phyloP scores from a whole-genome alignment of 2,888 invertebrate species.

The Ellobium chinense region DNA sequence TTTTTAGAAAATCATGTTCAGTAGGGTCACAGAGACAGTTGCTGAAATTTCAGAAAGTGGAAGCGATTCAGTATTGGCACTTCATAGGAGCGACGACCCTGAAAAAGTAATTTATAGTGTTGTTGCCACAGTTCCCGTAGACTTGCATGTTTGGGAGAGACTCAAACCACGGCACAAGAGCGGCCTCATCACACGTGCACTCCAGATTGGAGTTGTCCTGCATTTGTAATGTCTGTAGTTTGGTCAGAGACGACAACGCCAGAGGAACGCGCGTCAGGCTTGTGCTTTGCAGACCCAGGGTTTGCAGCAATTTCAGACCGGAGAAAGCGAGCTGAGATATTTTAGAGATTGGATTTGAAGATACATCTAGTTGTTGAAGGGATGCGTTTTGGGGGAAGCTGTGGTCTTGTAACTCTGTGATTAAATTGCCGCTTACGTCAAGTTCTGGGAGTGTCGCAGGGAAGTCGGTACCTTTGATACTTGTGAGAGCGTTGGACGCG shows the following conservation, averaged over 20 bases:
- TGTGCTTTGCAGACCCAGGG: neutral
- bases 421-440: neutral
- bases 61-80: no score
- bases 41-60: no score
- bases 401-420: neutral
- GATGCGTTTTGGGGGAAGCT: neutral
- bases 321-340: neutral
- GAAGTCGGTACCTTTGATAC: neutral
- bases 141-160: neutral
- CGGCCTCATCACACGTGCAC: constrained; percentile 11
- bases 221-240: neutral
- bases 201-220: neutral
- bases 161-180: neutral
- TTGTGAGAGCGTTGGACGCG: neutral
- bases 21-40: no score
- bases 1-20: no score
- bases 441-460: neutral
- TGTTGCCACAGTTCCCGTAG: neutral
- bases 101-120: neutral
- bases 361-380: neutral
- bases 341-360: constrained; percentile 12
- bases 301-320: neutral
- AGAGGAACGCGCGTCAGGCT: constrained; percentile 1
- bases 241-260: neutral
- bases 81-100: no score